Percentiles rank a stretch among this genome's conserved stretches.
phyloP scores from a whole-genome alignment of 2,113 vertebrate genomes.

The Pleuronectes platessa region DNA sequence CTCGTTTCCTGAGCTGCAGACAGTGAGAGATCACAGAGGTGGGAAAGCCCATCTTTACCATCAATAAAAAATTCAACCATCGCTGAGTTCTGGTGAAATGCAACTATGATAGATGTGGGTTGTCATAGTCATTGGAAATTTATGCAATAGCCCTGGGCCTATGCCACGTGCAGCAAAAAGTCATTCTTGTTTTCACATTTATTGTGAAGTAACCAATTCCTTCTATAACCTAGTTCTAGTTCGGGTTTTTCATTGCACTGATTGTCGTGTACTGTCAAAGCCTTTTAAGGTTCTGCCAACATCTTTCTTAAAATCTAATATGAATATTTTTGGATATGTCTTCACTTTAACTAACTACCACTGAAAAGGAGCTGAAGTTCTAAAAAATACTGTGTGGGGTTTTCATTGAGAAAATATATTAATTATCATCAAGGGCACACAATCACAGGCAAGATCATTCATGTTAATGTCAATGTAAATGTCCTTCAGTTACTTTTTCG shows the following conservation, averaged over 20 bases:
- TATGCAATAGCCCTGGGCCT: not conserved
- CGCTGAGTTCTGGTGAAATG: not conserved
- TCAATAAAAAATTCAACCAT: not conserved
- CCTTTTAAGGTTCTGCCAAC: too few relatives aligned
- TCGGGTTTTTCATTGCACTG: not conserved
- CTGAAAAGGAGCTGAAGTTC: too few relatives aligned
- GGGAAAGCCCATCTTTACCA: not conserved
- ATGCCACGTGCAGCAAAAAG: not conserved
- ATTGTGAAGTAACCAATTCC: not conserved
- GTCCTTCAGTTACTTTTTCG: not conserved
- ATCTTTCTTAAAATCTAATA: too few relatives aligned
- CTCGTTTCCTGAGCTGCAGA: constrained; percentile 28
- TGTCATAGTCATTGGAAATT: not conserved
- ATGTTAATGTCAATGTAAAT: too few relatives aligned
- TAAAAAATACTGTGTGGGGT: not conserved
- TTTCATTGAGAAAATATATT: too few relatives aligned
- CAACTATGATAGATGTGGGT: not conserved
- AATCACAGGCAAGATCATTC: not conserved
- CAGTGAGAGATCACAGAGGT: not conserved
- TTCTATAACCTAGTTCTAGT: not conserved
- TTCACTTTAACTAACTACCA: not conserved
- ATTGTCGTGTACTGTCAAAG: not conserved
- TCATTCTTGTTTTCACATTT: not conserved
- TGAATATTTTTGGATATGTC: not conserved
- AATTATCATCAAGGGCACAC: not conserved